phyloP scores from a whole-genome alignment of 2,888 invertebrate species.

The Athrips mouffetella region DNA sequence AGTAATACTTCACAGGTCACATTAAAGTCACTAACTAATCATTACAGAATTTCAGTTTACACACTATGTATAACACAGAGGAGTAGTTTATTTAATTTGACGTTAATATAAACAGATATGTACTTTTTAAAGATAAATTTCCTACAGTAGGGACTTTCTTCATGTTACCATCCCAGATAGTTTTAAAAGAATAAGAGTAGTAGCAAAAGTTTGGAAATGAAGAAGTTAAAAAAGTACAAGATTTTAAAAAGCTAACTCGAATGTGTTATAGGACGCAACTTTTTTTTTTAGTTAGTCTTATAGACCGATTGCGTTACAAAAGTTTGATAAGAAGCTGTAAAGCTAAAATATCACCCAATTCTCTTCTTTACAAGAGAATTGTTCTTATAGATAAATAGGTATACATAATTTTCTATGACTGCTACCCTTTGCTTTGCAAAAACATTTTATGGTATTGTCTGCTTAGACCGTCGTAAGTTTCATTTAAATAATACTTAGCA shows the following conservation, averaged over 20 bases:
- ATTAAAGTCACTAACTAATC: slow-evolving; percentile 34
- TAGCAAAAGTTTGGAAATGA: slow-evolving; percentile 17
- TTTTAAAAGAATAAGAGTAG: neutral
- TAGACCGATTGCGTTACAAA: slow-evolving; percentile 55
- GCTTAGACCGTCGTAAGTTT: slow-evolving; percentile 42
- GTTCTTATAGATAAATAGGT: slow-evolving; percentile 51
- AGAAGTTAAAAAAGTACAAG: neutral
- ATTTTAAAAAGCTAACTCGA: slow-evolving; percentile 16
- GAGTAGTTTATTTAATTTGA: slow-evolving; percentile 48
- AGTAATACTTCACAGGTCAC: slow-evolving; percentile 62
- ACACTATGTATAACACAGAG: slow-evolving; percentile 38
- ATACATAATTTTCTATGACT: slow-evolving; percentile 34
- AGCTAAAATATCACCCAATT: slow-evolving; percentile 74
- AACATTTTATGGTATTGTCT: slow-evolving; percentile 61
- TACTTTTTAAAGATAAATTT: slow-evolving; percentile 54
- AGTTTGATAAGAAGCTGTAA: slow-evolving; percentile 67
- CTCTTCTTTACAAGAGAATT: slow-evolving; percentile 60
- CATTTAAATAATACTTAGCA: slow-evolving; percentile 35
- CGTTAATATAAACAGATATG: slow-evolving; percentile 63
- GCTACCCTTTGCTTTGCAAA: slow-evolving; percentile 65
- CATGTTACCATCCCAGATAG: neutral
- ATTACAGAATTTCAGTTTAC: slow-evolving; percentile 27
- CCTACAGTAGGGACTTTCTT: slow-evolving; percentile 9
- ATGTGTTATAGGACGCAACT: slow-evolving; percentile 33
- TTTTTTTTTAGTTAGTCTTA: slow-evolving; percentile 45